Evolutionary conservation across 2,797 vertebrate genomes (phyloP), one percentile per base, ranked within the genome.

Genomic region (Intellagama lesueurii): DNA sequence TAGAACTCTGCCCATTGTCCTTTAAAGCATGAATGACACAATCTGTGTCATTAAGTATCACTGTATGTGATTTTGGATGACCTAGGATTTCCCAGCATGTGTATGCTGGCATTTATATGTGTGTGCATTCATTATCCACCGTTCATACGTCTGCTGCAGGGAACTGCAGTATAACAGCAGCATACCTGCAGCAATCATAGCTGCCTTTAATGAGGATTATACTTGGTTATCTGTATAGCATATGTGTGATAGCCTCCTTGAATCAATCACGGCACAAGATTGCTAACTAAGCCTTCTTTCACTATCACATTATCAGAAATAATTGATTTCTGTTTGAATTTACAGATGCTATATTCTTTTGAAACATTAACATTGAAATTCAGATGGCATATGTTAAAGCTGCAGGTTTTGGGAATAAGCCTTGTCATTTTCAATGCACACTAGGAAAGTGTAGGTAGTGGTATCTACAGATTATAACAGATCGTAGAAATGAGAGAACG

Each of bases 301-400:
- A 30, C 2, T 91, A 56, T 64, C 80, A 81, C 87, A 24, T 47
- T 92, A 75, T 85, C 69, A 28, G 56, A 73, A 84, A 40, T 68
- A 93, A 44, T 0, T 93, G 64, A 88, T 82, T 93, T 92, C 90
- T 14, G 1, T 77, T 40, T 87, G 60, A 91, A 81, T 85, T 88
- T 89, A 88, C 91, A 90, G 76, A 73, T 90, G 40, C 32, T 70
- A 2, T 64, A 89, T 47, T 78, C 70, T 47, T 76, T 32, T 75
- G 28, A 66, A 81, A 85, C 30, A 40, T 68, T 52, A 79, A 70
- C 56, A 69, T 16, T 32, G 30, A 79, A 72, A 44, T 56, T 60
- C 5, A 30, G 19, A 44, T 79, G 9, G 17, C n/a, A 49, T 35
- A 17, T 30, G 26, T 28, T 56, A 44, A 79, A 2, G 56, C 32